These are phyloP conservation scores for Polypedilum vanderplanki DNA, from an alignment of 1,140 invertebrate species.

Conservation along the genomic window DNA sequence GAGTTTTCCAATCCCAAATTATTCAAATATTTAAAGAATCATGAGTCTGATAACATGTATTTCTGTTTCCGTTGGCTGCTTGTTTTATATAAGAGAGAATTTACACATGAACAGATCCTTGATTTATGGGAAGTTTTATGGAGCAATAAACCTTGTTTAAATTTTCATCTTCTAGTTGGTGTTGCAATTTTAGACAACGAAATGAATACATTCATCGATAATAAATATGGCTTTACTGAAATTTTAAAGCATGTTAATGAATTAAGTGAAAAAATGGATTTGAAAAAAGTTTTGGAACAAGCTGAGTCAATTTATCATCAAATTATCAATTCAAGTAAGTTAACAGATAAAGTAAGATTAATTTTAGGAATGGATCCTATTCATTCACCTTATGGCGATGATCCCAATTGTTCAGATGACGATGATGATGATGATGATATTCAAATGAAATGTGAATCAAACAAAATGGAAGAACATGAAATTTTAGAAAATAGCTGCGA, in stretches of 20 bases:
- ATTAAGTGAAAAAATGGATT: conserved; percentile 72
- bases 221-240: conserved; percentile 89
- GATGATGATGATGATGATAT: conserved; percentile 14
- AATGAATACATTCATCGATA: conserved; percentile 76
- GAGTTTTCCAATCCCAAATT: conserved; percentile 76
- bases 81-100: conserved; percentile 77
- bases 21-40: conserved; percentile 75
- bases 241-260: conserved; percentile 97
- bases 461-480: background rate
- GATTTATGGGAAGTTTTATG: conserved; percentile 78
- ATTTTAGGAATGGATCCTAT: conserved; percentile 56
- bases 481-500: background rate
- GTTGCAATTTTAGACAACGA: conserved; percentile 86
- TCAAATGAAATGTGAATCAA: background rate
- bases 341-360: conserved; percentile 58
- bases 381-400: conserved; percentile 31
- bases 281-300: conserved; percentile 68
- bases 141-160: conserved; percentile 85
- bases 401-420: conserved; percentile 34
- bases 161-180: conserved; percentile 88
- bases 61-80: conserved; percentile 95
- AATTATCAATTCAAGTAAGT: conserved; percentile 58
- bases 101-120: conserved; percentile 66
- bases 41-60: conserved; percentile 96
- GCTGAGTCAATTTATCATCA: conserved; percentile 87